Evolutionary conservation across 2,113 vertebrate genomes (phyloP), one percentile per base, ranked within the genome.

Genomic region (Serinus canaria): DNA sequence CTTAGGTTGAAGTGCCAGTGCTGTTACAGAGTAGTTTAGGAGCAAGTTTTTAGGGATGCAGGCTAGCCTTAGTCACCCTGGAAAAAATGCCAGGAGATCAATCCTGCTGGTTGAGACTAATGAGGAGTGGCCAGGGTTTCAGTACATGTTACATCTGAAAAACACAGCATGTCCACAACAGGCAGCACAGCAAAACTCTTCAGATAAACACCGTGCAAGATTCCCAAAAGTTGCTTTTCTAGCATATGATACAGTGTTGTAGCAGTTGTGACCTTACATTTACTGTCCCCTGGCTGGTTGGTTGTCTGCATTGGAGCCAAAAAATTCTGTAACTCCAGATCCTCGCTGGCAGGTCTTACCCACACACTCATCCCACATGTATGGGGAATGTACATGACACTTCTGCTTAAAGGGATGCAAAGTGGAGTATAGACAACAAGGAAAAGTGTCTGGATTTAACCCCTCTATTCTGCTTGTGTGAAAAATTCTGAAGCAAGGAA

Each of bases 361-460:
- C 52, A 49, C 7, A 49, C 31, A 33, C 5, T 60, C 59, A 62
- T 46, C 39, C 43, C 43, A 39, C 11, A 9, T 7, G 18, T 46
- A 86, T 1, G 1, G 9, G 5, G 27, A 23, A 66, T 0, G 6
- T 49, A 47, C 15, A 35, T 12, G 43, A 33, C 21, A 30, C 24
- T 88, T 63, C 69, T 67, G 10, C 47, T 69, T 50, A 81, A 68
- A 80, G 49, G 39, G 18, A 35, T 21, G 8, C 21, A 37, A 92
- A 46, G 18, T 7, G 43, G 27, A 84, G 24, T 30, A 68, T 0
- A 79, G 74, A 81, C 9, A 12, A 66, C 31, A 81, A 66, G 6
- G 22, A 50, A 88, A 79, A 10, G 23, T 30, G 20, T 16, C 33
- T 87, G 43, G 25, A 63, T 59, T 88, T 39, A 90, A 79, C 7